These are phyloP conservation scores for Tetrao urogallus DNA, from an alignment of 2,113 vertebrate species.

Conservation along the genomic window DNA sequence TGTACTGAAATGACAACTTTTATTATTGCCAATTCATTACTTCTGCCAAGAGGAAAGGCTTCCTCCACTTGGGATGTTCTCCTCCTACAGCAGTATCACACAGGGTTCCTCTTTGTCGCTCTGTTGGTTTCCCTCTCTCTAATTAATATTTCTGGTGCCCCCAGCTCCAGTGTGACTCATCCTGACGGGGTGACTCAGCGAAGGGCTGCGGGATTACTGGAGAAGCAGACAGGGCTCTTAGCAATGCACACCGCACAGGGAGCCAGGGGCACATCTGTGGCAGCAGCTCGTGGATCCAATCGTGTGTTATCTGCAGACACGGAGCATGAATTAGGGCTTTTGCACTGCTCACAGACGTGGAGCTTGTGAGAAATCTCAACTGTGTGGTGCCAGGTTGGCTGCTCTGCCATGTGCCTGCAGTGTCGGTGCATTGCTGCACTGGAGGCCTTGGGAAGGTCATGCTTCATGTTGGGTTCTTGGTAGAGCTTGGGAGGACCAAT, in stretches of 20 bases:
- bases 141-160: not conserved
- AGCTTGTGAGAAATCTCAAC: not conserved
- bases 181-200: conserved; percentile 8
- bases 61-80: not conserved
- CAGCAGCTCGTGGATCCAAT: not conserved
- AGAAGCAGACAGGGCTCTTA: not conserved
- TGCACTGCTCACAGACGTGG: accelerated
- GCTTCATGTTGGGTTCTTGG: not conserved
- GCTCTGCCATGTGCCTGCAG: not conserved
- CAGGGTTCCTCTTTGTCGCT: not conserved
- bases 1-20: not conserved
- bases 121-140: not conserved
- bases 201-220: not conserved
- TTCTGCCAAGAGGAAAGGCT: not conserved
- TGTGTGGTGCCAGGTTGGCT: not conserved
- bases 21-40: not conserved
- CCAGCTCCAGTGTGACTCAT: not conserved
- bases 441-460: not conserved
- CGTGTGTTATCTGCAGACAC: not conserved
- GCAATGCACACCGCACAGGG: not conserved
- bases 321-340: not conserved
- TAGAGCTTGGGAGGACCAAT: not conserved
- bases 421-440: not conserved
- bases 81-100: not conserved
- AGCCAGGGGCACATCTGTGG: not conserved